A percentile compares a stretch with the other conserved stretches of the same genome.
phyloP scores from a whole-genome alignment of 2,888 invertebrate genomes.

The Drosophila tanythrix region DNA sequence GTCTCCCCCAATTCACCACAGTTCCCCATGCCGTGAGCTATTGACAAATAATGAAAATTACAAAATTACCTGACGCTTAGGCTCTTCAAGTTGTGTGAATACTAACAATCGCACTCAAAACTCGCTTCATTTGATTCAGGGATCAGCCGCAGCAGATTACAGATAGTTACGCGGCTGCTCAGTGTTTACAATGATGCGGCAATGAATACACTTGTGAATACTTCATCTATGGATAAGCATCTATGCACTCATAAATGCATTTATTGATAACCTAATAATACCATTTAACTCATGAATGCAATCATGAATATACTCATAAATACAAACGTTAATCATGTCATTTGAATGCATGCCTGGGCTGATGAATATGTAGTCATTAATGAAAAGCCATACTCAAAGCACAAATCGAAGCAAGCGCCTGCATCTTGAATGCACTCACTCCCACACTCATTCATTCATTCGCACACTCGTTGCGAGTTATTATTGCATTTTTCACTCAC shows the following conservation, averaged over 20 bases:
- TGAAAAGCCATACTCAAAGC: conserved; percentile 4
- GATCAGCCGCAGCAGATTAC: neutral
- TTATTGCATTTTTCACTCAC: conserved; percentile 6
- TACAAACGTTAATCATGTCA: neutral
- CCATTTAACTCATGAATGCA: conserved; percentile 8
- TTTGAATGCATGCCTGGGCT: conserved; percentile 16
- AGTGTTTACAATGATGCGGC: conserved; percentile 7
- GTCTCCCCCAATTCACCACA: neutral
- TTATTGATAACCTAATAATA: neutral
- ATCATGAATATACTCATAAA: conserved; percentile 3
- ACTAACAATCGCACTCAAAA: conserved; percentile 10
- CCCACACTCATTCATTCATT: conserved; percentile 5
- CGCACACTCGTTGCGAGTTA: conserved; percentile 2
- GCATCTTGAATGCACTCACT: conserved; percentile 31
- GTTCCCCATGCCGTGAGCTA: conserved; percentile 40
- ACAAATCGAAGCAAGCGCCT: conserved; percentile 23
- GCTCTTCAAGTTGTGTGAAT: conserved; percentile 37
- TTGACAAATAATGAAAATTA: conserved; percentile 79
- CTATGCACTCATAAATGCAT: neutral
- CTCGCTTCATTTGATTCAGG: conserved; percentile 6
- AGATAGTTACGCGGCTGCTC: neutral
- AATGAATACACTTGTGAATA: conserved; percentile 1
- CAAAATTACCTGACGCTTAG: conserved; percentile 69
- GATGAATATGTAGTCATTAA: conserved; percentile 24
- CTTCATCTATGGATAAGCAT: conserved; percentile 5